Conservation (phyloP, 1,140 invertebrate species). For the Tetraneura akinire region DNA sequence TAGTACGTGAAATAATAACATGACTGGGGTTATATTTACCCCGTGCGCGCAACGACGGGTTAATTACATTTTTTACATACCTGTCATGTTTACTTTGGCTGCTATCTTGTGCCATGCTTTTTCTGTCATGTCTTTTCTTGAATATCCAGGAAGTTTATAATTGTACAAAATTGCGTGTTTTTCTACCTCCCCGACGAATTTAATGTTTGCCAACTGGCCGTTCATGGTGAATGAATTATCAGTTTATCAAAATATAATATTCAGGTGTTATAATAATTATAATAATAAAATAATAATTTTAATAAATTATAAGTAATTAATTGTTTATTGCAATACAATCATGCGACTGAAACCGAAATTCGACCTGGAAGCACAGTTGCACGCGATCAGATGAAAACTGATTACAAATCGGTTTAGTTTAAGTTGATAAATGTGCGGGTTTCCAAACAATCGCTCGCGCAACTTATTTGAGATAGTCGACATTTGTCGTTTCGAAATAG, state of each 20-base stretch:
- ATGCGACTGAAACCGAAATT: slow-evolving; percentile 12
- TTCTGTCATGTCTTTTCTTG: slow-evolving; percentile 55
- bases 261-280: slow-evolving; percentile 24
- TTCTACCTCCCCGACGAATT: slow-evolving; percentile 54
- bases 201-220: slow-evolving; percentile 54
- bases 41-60: no score
- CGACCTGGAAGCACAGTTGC: slow-evolving; percentile 3
- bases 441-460: no score
- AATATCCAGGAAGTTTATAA: slow-evolving; percentile 55
- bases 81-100: slow-evolving; percentile 53
- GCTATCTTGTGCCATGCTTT: slow-evolving; percentile 55
- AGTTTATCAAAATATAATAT: slow-evolving; percentile 36
- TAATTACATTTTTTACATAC: slow-evolving; percentile 50
- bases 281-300: slow-evolving; percentile 29
- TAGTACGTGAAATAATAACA: no score
- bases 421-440: neutral
- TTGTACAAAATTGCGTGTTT: slow-evolving; percentile 55
- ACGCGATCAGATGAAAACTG: slow-evolving; percentile 3
- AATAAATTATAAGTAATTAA: slow-evolving; percentile 9
- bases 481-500: no score
- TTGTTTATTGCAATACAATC: slow-evolving; percentile 12
- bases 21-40: no score
- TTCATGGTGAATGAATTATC: slow-evolving; percentile 48
- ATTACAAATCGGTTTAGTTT: slow-evolving; percentile 12
- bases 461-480: no score